Base-by-base conservation (phyloP, 2,797 vertebrate genomes). In the Hydrocynus forskahlii region DNA sequence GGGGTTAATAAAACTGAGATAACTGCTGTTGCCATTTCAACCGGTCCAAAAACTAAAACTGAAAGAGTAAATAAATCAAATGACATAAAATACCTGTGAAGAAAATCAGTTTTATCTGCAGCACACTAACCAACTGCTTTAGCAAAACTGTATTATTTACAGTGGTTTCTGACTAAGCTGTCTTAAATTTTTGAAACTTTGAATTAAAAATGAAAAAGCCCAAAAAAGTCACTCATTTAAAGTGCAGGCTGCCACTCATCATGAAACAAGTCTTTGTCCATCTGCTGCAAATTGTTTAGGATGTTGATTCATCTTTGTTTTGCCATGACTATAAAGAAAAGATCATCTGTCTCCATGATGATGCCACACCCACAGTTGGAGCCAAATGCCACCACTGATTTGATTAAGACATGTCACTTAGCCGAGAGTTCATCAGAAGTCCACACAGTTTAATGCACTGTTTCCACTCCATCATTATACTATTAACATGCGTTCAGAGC, bases 381-480 rank as follows among this genome's bases (percentile, higher is more conserved):
- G 50, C 29, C 40, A 55, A 71, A 50, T 21, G 57, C 38, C n/a
- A 45, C 35, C 57, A 29, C 5, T 23, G 23, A 81, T 71, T 64
- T 76, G 66, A 76, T 81, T 81, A 52, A 5, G 6, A 16, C 9
- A 21, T 5, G 23, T 21, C 7, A 35, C 23, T 81, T 76, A 71
- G 67, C 74, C 40, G 73, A 75, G 54, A 64, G 74, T 76, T 76
- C 74, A 76, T 64, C 29, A 71, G 45, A 71, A 81, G 80, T 66
- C 48, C 59, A 63, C 67, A n/a, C 48, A 7, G 21, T 2, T 52
- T 81, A 76, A 81, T 81, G 75, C 59, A 57, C 48, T 8, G 21
- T 76, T 81, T 76, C 80, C 40, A 40, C 14, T 40, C 35, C 17
- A 76, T 69, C n/a, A 21, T 77, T 64, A 69, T 40, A 21, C 19